Percentiles rank a stretch among this genome's conserved stretches.
phyloP scores from a whole-genome alignment of 2,797 vertebrate genomes.

The Falco naumanni region DNA sequence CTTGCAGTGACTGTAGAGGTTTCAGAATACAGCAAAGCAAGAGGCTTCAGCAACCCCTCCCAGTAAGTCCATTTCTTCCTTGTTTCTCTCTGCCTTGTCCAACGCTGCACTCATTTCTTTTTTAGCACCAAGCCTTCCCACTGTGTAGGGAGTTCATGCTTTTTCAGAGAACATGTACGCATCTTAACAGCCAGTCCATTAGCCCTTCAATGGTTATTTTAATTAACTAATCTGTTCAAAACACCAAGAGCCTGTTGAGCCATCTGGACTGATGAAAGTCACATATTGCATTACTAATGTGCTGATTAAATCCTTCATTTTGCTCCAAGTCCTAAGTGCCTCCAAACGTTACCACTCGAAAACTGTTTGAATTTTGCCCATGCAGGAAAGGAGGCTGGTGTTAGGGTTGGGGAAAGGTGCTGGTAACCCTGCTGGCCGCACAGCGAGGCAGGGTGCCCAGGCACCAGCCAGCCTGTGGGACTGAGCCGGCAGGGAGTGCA shows the following conservation, averaged over 20 bases:
- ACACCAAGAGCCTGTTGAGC: not conserved
- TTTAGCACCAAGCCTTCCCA: not conserved
- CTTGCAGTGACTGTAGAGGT: not conserved
- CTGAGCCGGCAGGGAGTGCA: not conserved
- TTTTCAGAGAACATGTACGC: not conserved
- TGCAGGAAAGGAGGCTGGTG: not conserved
- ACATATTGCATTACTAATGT: not conserved
- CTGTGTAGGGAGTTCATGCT: not conserved
- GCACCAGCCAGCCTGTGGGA: not conserved
- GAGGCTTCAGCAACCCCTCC: not conserved
- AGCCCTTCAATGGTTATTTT: not conserved
- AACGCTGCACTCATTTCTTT: not conserved
- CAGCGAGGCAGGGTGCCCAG: not conserved
- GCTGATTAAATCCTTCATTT: not conserved
- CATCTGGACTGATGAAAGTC: not conserved
- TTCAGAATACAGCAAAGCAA: not conserved
- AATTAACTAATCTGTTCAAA: slow-evolving; percentile 33
- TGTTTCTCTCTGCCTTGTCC: not conserved
- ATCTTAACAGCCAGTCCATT: not conserved
- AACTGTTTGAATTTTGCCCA: not conserved
- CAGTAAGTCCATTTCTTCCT: not conserved
- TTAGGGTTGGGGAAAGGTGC: not conserved
- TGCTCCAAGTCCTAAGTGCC: not conserved
- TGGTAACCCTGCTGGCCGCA: not conserved
- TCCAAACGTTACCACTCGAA: not conserved